phyloP scores from a whole-genome alignment of 2,888 invertebrate genomes.

The Euzophera pinguis region DNA sequence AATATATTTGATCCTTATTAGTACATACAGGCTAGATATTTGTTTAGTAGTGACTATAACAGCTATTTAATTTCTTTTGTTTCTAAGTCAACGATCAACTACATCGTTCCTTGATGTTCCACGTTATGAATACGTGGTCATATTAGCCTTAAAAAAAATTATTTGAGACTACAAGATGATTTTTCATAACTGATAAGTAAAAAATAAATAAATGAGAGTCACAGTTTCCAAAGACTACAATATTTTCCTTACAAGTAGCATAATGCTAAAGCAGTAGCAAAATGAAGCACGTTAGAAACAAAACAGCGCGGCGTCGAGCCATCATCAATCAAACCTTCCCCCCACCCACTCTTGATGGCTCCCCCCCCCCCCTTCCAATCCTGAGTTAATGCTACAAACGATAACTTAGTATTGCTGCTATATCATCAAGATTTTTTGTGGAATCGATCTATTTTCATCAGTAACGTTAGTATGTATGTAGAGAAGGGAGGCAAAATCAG shows the following conservation, averaged over 20 bases:
- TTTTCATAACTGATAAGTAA: too few species aligned
- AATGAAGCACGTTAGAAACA: conserved; percentile 17
- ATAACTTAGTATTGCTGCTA: background rate
- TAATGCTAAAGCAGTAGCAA: background rate
- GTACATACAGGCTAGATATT: too few species aligned
- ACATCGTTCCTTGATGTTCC: too few species aligned
- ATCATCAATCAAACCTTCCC: conserved; percentile 39
- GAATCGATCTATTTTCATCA: background rate
- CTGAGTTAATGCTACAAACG: conserved; percentile 12
- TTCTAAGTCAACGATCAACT: too few species aligned
- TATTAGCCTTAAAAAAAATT: too few species aligned
- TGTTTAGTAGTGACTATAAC: too few species aligned
- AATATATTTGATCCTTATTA: too few species aligned
- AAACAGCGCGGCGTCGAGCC: conserved; percentile 29
- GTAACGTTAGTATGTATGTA: background rate
- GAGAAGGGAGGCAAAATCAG: too few species aligned
- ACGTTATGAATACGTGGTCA: too few species aligned
- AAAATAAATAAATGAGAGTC: too few species aligned
- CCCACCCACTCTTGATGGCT: conserved; percentile 25
- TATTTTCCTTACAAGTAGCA: background rate
- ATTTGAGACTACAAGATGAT: too few species aligned
- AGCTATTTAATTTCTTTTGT: too few species aligned
- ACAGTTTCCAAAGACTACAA: background rate
- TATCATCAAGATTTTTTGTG: background rate
- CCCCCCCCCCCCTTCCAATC: conserved; percentile 27